Evolutionary conservation across 2,888 invertebrate genomes (phyloP).

Genomic region (Apodemia hepburni): DNA sequence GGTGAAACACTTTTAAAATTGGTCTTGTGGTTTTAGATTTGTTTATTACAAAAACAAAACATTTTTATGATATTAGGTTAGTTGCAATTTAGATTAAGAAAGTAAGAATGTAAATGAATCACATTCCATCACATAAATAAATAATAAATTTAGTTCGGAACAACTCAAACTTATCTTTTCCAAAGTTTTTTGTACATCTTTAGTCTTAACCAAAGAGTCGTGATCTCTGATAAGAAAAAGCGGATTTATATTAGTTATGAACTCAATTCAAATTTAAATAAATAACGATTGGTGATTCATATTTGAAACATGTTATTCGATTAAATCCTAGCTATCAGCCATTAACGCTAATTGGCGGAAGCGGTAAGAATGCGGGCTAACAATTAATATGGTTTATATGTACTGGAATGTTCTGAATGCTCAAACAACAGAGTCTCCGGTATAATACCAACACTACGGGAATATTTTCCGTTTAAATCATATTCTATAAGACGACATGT

Average conservation of each 20-base stretch:
- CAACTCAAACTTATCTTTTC: too few relatives aligned
- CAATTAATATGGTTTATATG: slow-evolving; percentile 1
- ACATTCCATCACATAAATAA: too few relatives aligned
- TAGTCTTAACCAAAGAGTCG: too few relatives aligned
- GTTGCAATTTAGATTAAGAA: too few relatives aligned
- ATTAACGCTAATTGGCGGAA: slow-evolving; percentile 17
- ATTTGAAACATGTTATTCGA: background rate
- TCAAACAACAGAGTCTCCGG: background rate
- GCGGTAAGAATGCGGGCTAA: slow-evolving; percentile 16
- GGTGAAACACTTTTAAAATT: too few relatives aligned
- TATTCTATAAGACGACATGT: background rate
- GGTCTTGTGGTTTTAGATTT: too few relatives aligned
- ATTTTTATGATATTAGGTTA: too few relatives aligned
- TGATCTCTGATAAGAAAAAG: background rate
- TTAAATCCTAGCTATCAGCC: slow-evolving; percentile 1
- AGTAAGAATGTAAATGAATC: too few relatives aligned
- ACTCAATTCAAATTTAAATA: background rate
- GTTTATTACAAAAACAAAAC: too few relatives aligned
- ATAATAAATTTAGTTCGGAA: too few relatives aligned
- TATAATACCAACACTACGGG: background rate
- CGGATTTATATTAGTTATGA: background rate
- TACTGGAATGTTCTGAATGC: slow-evolving; percentile 4
- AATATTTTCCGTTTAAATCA: background rate
- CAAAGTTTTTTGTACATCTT: too few relatives aligned
- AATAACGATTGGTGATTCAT: slow-evolving; percentile 5